These are phyloP conservation scores for Agrenia bidenticulata DNA, from an alignment of 2,888 invertebrate genomes.

Conservation along the genomic window DNA sequence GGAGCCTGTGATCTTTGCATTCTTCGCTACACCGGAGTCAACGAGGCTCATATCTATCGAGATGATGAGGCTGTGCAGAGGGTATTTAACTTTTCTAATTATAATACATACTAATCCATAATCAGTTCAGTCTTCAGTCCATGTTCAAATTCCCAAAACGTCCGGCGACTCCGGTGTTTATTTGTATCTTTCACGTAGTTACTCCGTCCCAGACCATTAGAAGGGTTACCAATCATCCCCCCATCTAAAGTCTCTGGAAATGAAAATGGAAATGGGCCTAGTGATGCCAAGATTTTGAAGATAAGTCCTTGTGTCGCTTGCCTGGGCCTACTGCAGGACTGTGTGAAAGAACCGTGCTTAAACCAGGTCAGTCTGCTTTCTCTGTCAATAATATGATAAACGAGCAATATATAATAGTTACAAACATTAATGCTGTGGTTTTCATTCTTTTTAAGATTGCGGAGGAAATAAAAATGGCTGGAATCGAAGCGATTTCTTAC, in stretches of 20 bases:
- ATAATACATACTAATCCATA: neutral
- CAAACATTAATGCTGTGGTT: neutral
- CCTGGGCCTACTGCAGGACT: constrained; percentile 68
- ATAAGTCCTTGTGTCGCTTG: constrained; percentile 67
- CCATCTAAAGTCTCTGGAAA: neutral
- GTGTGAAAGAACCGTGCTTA: constrained; percentile 60
- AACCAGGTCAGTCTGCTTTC: constrained; percentile 57
- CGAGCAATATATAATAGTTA: neutral
- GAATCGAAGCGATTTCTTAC: constrained; percentile 68
- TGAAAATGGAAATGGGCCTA: constrained; percentile 34
- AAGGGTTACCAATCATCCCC: too few relatives aligned
- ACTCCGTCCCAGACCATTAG: too few relatives aligned
- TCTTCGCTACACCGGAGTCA: constrained; percentile 67
- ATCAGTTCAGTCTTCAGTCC: too few relatives aligned
- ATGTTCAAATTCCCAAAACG: too few relatives aligned
- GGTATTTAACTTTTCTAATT: constrained; percentile 58
- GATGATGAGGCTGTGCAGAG: constrained; percentile 60
- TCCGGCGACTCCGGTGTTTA: too few relatives aligned
- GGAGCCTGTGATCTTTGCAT: constrained; percentile 71
- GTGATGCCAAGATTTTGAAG: constrained; percentile 59
- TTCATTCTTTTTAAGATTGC: constrained; percentile 52
- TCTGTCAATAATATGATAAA: neutral
- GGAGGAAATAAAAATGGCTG: constrained; percentile 52
- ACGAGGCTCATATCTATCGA: constrained; percentile 62
- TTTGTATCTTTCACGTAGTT: too few relatives aligned